Evolutionary conservation across 2,888 invertebrate species (phyloP), one percentile per base, ranked within the genome.

Genomic region (Synanthedon myopaeformis): DNA sequence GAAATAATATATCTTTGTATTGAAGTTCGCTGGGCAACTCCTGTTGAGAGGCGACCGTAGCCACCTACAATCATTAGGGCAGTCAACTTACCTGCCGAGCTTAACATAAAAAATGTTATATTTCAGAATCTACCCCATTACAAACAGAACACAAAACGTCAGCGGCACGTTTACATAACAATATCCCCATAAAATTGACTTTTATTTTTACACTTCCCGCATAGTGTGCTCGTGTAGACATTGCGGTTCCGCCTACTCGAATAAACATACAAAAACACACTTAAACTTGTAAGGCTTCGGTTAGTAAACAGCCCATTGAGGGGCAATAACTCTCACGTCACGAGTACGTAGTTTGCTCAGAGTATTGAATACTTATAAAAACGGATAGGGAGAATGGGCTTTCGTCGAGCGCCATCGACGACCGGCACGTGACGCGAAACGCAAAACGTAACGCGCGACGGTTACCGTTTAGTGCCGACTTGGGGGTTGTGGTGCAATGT

Each of bases 331-430:
- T 57, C 61, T 57, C 64, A 63, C 63, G 61, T 60, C 45, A 58
- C 54, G 57, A 61, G 66, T 65, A 74, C 72, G 45, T 45, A 45
- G 45, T 45, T 67, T 67, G 71, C 58, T 61, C 69, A 70, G 70
- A 74, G 71, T 73, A 74, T 74, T 74, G 71, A 73, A 79, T 75
- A 73, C 72, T 77, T 74, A 75, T 67, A 70, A 72, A 45, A 74
- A 65, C 67, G 71, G 67, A 72, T 64, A 66, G 70, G 69, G 70
- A 69, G 72, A 72, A 72, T 65, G 69, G 70, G 63, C 61, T 61
- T 67, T 72, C 74, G 49, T 49, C 23, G 73, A 77, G 76, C 67
- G 69, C 76, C 73, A 74, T 79, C 69, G 72, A 67, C 63, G 65
- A 63, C 4, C 53, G 55, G 61, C 59, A 78, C 78, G 79, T 79